These are phyloP conservation scores for Tarsius wallacei DNA, from an alignment of 2,797 vertebrate genomes.

Conservation along the genomic window DNA sequence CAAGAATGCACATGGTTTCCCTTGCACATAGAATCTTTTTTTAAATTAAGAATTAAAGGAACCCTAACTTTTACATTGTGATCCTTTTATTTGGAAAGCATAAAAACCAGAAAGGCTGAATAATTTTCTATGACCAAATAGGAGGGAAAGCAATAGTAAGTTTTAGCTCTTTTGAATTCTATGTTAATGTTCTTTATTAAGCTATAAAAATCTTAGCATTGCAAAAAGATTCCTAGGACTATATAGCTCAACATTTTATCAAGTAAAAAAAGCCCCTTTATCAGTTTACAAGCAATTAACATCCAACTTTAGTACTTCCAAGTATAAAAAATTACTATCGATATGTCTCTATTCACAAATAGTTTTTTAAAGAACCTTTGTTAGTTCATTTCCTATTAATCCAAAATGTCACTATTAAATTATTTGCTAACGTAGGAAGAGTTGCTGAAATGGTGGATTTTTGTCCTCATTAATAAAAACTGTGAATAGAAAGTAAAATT, in stretches of 20 bases:
- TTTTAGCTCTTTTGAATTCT: not conserved
- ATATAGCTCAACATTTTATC: not conserved
- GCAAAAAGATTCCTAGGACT: not conserved
- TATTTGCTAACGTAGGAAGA: not conserved
- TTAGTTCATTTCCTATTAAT: not conserved
- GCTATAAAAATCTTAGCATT: constrained; percentile 14
- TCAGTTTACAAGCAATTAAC: constrained; percentile 22
- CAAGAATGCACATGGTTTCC: not conserved
- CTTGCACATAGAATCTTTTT: not conserved
- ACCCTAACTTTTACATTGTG: not conserved
- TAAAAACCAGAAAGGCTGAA: not conserved
- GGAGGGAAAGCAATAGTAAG: not conserved
- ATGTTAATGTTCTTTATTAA: not conserved
- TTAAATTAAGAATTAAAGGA: not conserved
- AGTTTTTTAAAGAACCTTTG: not conserved
- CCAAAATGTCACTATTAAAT: not conserved
- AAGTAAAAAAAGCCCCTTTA: constrained; percentile 27
- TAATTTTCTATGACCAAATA: constrained; percentile 35
- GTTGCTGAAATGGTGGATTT: constrained; percentile 2
- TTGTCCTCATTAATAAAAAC: constrained; percentile 62
- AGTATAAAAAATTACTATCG: not conserved
- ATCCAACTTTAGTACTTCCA: constrained; percentile 59
- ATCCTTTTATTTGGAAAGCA: not conserved
- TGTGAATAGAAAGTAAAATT: constrained; percentile 33
- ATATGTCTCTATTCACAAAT: constrained; percentile 12